Percentiles rank a stretch among this genome's conserved stretches.
Conservation (phyloP, 2,113 vertebrate species). For the Tonatia bakeri region DNA sequence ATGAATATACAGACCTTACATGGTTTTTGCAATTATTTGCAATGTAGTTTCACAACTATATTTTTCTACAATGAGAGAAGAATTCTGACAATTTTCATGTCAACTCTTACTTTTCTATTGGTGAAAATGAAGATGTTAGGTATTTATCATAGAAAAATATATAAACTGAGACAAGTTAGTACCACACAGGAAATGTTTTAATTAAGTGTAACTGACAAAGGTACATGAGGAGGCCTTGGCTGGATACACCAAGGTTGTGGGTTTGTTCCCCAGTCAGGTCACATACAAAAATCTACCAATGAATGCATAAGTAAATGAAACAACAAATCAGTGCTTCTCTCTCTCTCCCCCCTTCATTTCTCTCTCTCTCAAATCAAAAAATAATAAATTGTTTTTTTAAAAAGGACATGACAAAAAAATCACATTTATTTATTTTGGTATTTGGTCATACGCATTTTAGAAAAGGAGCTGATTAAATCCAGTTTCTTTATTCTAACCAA, state of each 20-base stretch:
- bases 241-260: too few species aligned
- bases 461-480: not conserved
- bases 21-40: not conserved
- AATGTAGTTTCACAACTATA: not conserved
- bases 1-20: not conserved
- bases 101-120: not conserved
- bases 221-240: not conserved
- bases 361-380: too few species aligned
- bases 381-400: not conserved
- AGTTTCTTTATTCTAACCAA: not conserved
- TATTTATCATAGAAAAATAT: not conserved
- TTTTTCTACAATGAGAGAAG: not conserved
- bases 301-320: too few species aligned
- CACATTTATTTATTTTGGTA: not conserved
- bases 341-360: too few species aligned
- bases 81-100: not conserved
- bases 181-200: not conserved
- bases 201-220: conserved; percentile 1
- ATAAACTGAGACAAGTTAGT: not conserved
- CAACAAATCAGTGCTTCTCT: too few species aligned
- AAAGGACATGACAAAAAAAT: not conserved
- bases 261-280: too few species aligned
- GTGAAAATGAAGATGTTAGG: conserved; percentile 31
- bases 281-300: too few species aligned
- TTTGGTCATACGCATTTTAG: conserved; percentile 19